Evolutionary conservation across 2,797 vertebrate genomes (phyloP).

Genomic region (Microchirus variegatus): DNA sequence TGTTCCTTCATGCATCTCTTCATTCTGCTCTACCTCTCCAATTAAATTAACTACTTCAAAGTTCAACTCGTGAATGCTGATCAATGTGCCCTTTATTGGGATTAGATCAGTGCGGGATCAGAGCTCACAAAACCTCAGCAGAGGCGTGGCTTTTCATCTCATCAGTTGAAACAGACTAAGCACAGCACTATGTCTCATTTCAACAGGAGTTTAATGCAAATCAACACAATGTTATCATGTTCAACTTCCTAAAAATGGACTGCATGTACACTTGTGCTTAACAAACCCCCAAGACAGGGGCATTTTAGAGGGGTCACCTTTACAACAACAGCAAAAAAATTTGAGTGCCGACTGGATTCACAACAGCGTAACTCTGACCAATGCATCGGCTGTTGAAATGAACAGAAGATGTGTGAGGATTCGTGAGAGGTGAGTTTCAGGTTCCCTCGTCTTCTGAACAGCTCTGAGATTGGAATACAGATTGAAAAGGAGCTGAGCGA

Average conservation of each 20-base stretch:
- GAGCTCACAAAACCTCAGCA: background rate
- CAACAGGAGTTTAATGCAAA: slow-evolving; percentile 52
- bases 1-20: slow-evolving; percentile 9
- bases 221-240: slow-evolving; percentile 36
- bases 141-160: slow-evolving; percentile 44
- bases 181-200: slow-evolving; percentile 37
- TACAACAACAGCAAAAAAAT: too few species aligned
- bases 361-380: slow-evolving; percentile 58
- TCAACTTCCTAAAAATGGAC: slow-evolving; percentile 13
- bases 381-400: slow-evolving; percentile 61
- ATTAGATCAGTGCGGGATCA: slow-evolving; percentile 31
- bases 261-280: slow-evolving; percentile 20
- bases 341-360: slow-evolving; percentile 67
- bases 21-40: slow-evolving; percentile 27
- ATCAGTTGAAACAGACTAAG: slow-evolving; percentile 48
- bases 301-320: slow-evolving; percentile 32
- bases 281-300: slow-evolving; percentile 18
- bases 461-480: slow-evolving; percentile 43
- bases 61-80: slow-evolving; percentile 40
- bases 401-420: slow-evolving; percentile 56
- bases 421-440: slow-evolving; percentile 71
- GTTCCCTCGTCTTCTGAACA: slow-evolving; percentile 38
- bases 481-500: slow-evolving; percentile 32
- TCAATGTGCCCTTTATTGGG: slow-evolving; percentile 27
- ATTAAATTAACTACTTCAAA: slow-evolving; percentile 64